A percentile compares a stretch with the other conserved stretches of the same genome.
These are phyloP conservation scores for Syngnathus floridae DNA, from an alignment of 2,113 vertebrate genomes.

Conservation along the genomic window DNA sequence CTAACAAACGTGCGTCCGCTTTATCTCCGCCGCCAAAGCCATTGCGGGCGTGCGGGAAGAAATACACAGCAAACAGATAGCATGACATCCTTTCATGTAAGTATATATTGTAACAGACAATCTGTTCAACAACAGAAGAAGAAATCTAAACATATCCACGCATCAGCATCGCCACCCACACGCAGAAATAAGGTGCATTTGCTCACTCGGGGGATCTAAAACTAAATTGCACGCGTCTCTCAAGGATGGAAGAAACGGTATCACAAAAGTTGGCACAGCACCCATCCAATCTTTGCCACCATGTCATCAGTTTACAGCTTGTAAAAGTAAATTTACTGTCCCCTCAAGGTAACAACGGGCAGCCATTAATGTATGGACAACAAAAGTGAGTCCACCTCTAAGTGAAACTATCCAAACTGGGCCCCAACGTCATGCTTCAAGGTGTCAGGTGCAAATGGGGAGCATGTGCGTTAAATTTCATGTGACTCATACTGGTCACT, in stretches of 20 bases:
- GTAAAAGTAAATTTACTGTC: too few species aligned
- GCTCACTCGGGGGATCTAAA: background rate
- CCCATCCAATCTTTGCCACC: too few species aligned
- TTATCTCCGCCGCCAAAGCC: constrained; percentile 52
- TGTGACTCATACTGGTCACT: background rate
- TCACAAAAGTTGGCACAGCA: background rate
- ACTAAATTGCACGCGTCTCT: background rate
- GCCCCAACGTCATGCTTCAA: background rate
- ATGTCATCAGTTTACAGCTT: too few species aligned
- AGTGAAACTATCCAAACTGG: background rate
- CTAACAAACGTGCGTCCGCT: constrained; percentile 56
- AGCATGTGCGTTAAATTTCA: background rate
- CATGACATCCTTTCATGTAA: constrained; percentile 43
- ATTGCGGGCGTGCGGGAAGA: constrained; percentile 37
- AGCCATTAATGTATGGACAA: too few species aligned
- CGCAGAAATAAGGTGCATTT: constrained; percentile 24
- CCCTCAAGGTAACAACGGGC: too few species aligned
- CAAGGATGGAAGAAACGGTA: constrained; percentile 12
- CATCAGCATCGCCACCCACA: constrained; percentile 31
- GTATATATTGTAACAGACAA: constrained; percentile 48
- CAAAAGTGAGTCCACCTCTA: too few species aligned
- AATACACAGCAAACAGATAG: constrained; percentile 49
- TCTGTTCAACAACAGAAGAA: constrained; percentile 32
- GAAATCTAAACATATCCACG: constrained; percentile 38
- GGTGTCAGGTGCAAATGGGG: background rate